A percentile compares a stretch with the other conserved stretches of the same genome.
phyloP scores from a whole-genome alignment of 2,113 vertebrate genomes.

The Podarcis cretensis region DNA sequence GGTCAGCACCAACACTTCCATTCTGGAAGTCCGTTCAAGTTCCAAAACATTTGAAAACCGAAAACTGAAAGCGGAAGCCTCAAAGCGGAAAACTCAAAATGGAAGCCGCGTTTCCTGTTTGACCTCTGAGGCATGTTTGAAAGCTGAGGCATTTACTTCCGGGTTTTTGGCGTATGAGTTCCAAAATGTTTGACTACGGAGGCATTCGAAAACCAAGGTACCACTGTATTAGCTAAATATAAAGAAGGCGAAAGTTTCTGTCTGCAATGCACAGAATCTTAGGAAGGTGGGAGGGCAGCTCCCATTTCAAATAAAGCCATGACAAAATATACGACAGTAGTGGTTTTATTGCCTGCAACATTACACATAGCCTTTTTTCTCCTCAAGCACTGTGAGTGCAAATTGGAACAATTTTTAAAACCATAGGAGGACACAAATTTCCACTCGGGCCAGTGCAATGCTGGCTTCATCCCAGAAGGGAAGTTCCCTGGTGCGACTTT shows the following conservation, averaged over 20 bases:
- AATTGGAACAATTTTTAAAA: constrained; percentile 9
- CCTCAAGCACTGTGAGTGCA: constrained; percentile 29
- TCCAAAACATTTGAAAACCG: no score
- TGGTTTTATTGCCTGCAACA: constrained; percentile 66
- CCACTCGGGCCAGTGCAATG: constrained; percentile 44
- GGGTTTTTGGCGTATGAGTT: no score
- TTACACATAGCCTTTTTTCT: background rate
- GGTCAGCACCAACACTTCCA: no score
- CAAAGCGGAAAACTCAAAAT: no score
- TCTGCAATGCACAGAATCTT: background rate
- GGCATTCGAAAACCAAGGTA: no score
- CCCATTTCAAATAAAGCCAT: background rate
- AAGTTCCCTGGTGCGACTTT: no score
- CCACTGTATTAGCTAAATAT: background rate
- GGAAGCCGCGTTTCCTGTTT: no score
- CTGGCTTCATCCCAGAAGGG: background rate
- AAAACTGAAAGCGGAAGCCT: no score
- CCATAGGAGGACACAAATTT: constrained; percentile 28
- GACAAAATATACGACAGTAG: constrained; percentile 39
- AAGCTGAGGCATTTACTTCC: no score
- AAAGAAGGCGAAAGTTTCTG: background rate
- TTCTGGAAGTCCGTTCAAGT: no score
- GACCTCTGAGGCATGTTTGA: no score
- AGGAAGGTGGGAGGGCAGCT: constrained; percentile 2
- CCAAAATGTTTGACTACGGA: no score